Base-by-base conservation (phyloP, 2,888 invertebrate genomes). In the Sialis lutaria region DNA sequence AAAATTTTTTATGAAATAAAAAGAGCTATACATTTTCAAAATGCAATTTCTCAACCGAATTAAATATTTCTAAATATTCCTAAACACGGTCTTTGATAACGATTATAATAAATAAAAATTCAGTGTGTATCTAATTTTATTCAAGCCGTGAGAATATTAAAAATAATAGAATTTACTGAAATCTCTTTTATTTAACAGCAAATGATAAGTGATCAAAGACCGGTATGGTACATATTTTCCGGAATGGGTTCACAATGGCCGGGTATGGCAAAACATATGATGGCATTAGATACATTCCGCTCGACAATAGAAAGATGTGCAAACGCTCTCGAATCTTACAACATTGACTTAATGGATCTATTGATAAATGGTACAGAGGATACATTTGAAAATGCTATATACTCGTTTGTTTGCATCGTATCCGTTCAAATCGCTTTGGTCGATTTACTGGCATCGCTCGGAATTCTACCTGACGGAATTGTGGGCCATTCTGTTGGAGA, bases 161-260 rank as follows among this genome's bases (percentile, higher is more conserved):
- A 8, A 34, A 10, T n/a, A 9, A 32, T 30, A 31, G 22, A 2
- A 34, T 22, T 40, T 33, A 46, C 12, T 13, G 31, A 10, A 42
- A 7, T 22, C 5, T 10, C 5, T 30, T 40, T 10, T 49, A 10
- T 33, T 9, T 33, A 9, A 6, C 6, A 49, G 8, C 57, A 59
- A 53, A 58, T 61, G 47, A 62, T 66, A 7, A 68, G 71, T 9
- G 81, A 82, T 40, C 74, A 75, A 51, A 75, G 87, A 9, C 91
- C 95, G 1, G 68, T 96, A 47, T 97, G 95, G 90, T 97, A 79
- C 65, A 77, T 97, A 52, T 97, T 92, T 69, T 85, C 93, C 42
- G 98, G 98, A 50, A 97, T 98, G 97, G 97, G 97, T 9, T 84
- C 89, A 40, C 97, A 97, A 68, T 97, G 96, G 96, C 75, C 86